These are phyloP conservation scores for Hyperoplus lanceolatus DNA, from an alignment of 2,797 vertebrate genomes.

Conservation along the genomic window DNA sequence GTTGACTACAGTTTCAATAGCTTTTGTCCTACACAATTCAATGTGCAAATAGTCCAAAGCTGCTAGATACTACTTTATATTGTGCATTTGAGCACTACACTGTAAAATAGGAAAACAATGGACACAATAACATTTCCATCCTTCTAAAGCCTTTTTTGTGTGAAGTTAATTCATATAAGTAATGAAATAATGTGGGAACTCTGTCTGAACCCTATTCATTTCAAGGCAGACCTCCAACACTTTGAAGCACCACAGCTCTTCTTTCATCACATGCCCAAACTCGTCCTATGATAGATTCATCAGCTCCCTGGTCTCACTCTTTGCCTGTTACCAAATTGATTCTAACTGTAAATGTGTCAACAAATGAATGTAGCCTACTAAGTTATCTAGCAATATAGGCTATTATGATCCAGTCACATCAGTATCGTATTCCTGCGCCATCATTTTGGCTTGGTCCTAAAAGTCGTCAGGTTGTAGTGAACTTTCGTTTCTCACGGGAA, in stretches of 20 bases:
- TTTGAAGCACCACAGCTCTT: conserved; percentile 47
- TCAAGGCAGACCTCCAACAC: conserved; percentile 16
- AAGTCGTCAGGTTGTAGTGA: background rate
- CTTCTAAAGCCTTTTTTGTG: background rate
- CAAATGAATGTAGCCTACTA: background rate
- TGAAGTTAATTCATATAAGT: background rate
- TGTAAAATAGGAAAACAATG: background rate
- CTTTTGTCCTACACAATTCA: background rate
- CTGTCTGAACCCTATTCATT: background rate
- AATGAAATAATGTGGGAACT: background rate
- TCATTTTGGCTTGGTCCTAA: no score
- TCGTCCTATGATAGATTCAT: conserved; percentile 55
- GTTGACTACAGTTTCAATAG: background rate
- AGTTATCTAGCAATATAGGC: background rate
- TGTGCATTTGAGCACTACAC: background rate
- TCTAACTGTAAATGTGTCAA: background rate
- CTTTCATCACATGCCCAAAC: conserved; percentile 68
- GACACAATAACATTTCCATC: background rate
- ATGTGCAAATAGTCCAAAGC: background rate
- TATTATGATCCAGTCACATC: background rate
- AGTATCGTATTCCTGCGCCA: no score
- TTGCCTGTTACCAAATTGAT: conserved; percentile 15
- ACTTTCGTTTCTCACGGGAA: background rate
- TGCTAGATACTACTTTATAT: background rate
- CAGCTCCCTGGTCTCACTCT: conserved; percentile 45